Conservation (phyloP, 2,797 vertebrate species). For the Pterois miles region DNA sequence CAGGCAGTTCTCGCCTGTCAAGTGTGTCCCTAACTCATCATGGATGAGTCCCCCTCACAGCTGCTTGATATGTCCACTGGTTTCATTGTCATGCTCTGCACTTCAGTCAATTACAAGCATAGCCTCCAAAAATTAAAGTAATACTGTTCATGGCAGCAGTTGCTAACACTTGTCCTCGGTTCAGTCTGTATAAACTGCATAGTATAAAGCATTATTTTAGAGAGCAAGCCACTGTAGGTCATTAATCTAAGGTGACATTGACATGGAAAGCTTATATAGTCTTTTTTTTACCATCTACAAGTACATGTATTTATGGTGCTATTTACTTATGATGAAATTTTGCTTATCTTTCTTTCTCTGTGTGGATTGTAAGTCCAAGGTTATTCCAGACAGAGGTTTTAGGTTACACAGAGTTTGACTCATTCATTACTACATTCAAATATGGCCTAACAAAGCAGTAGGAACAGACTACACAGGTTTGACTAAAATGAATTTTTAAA, state of each 20-base stretch:
- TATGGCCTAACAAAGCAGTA: neutral
- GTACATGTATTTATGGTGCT: slow-evolving; percentile 54
- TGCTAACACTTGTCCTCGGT: neutral
- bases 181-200: neutral
- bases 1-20: slow-evolving; percentile 51
- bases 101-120: slow-evolving; percentile 22
- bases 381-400: slow-evolving; percentile 54
- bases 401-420: slow-evolving; percentile 32
- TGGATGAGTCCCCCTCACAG: slow-evolving; percentile 28
- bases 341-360: slow-evolving; percentile 46
- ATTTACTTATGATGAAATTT: slow-evolving; percentile 56
- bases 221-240: slow-evolving; percentile 43
- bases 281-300: slow-evolving; percentile 38
- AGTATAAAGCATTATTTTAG: slow-evolving; percentile 27
- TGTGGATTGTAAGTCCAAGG: slow-evolving; percentile 41
- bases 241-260: slow-evolving; percentile 76
- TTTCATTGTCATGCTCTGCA: slow-evolving; percentile 37
- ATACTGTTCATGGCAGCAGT: neutral
- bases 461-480: neutral
- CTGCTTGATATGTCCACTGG: slow-evolving; percentile 39
- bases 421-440: slow-evolving; percentile 37
- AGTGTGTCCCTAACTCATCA: slow-evolving; percentile 31
- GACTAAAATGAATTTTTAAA: slow-evolving; percentile 7
- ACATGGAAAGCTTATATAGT: slow-evolving; percentile 68
- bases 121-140: neutral